phyloP scores from a whole-genome alignment of 92 coral and sea anemone genomes.

The Phenganax stokvisi region DNA sequence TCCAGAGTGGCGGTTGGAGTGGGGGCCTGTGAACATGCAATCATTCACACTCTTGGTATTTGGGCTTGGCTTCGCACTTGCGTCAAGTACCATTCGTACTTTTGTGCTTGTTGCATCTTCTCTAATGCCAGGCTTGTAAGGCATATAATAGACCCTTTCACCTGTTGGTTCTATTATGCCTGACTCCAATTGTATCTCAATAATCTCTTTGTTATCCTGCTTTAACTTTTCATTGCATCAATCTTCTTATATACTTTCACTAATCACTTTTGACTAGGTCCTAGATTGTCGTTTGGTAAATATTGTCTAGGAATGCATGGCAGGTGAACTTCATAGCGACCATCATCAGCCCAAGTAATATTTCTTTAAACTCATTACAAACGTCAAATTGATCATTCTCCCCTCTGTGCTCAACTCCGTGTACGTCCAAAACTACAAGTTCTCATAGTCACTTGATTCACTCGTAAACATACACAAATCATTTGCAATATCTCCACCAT shows the following conservation, averaged over 20 bases:
- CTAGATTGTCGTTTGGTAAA: conserved; percentile 25
- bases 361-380: conserved; percentile 39
- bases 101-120: neutral
- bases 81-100: neutral
- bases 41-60: neutral
- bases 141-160: neutral
- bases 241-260: conserved; percentile 14
- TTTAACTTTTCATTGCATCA: neutral
- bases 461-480: conserved; percentile 13
- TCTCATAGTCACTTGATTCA: conserved; percentile 13
- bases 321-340: conserved; percentile 47
- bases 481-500: conserved; percentile 41
- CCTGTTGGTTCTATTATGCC: conserved; percentile 3
- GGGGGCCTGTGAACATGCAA: conserved; percentile 2
- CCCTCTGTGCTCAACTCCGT: conserved; percentile 6
- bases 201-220: neutral
- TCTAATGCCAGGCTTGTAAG: neutral
- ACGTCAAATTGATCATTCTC: conserved; percentile 29
- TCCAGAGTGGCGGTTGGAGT: neutral
- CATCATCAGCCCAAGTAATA: conserved; percentile 35
- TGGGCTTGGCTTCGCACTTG: neutral
- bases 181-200: neutral
- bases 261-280: conserved; percentile 21
- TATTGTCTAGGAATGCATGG: conserved; percentile 46
- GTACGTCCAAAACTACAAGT: neutral